phyloP scores from a whole-genome alignment of 2,888 invertebrate genomes.

The Escarpia spicata region DNA sequence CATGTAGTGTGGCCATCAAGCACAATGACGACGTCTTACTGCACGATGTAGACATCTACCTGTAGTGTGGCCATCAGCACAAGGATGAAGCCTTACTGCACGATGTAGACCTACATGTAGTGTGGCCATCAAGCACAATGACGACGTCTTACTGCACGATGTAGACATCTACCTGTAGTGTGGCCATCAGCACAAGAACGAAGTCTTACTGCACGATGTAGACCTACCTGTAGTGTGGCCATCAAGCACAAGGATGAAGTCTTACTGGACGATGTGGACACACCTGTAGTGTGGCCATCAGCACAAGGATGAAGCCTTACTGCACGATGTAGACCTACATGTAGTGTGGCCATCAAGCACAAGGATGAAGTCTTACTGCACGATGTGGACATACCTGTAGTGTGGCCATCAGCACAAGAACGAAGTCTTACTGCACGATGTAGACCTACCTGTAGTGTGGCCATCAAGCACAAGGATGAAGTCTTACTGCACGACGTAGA shows the following conservation, averaged over 20 bases:
- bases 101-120: not conserved
- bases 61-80: not conserved
- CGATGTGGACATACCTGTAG: not conserved
- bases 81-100: too few species aligned
- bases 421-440: not conserved
- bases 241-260: not conserved
- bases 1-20: slow-evolving; percentile 2
- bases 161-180: not conserved
- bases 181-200: not conserved
- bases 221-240: not conserved
- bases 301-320: too few species aligned
- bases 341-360: too few species aligned
- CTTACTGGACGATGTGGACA: too few species aligned
- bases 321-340: too few species aligned
- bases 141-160: too few species aligned
- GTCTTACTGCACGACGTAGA: not conserved
- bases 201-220: not conserved
- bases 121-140: not conserved
- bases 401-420: too few species aligned
- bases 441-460: not conserved
- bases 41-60: not conserved
- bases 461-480: not conserved
- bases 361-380: not conserved
- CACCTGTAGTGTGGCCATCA: too few species aligned
- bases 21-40: not conserved